Base-by-base conservation (phyloP, 1,140 invertebrate genomes). In the Pseudoatta argentina region DNA sequence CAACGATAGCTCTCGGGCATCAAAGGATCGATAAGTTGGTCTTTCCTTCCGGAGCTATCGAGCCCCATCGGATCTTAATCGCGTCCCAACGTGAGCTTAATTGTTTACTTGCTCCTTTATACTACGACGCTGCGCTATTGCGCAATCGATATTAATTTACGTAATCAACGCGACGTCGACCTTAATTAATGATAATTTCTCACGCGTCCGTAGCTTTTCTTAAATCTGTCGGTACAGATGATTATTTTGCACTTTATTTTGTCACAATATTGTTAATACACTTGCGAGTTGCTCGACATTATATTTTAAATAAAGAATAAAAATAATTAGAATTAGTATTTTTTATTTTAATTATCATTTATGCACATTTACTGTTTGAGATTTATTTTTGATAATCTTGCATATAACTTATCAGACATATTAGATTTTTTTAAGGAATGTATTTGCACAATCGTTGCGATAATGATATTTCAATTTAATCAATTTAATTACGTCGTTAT, bases 1-100 rank as follows among this genome's bases (percentile, higher is more conserved):
- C 69, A 75, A 83, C 79, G 79, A 39, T 44, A 27, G 66, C 78
- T 82, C 53, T 69, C 21, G 64, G 12, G 44, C 24, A 48, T 12
- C 44, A 48, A 10, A n/a, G 64, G 30, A 83, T 83, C 79, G 79
- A 83, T 83, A 72, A 82, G 51, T 39, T 39, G 69, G 55, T 18
- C 27, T 18, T 73, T 44, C 57, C 55, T 83, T 63, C 34, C 39
- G 16, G 66, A 72, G 39, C 55, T 61, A 83, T 83, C 69, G 79
- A 83, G 39, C 69, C 51, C 10, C 18, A 18, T 53, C 24, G 12
- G 39, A 39, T 24, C 66, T 83, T 83, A 83, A 83, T 83, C 69
- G n/a, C 69, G 34, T 72, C 34, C 53, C 53, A n/a, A 57, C 34
- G 24, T 55, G 27, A 59, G 55, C 53, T 61, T 83, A 83, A 83